A percentile compares a stretch with the other conserved stretches of the same genome.
Evolutionary conservation across 1,140 invertebrate species (phyloP).

Genomic region (Psix sp.): DNA sequence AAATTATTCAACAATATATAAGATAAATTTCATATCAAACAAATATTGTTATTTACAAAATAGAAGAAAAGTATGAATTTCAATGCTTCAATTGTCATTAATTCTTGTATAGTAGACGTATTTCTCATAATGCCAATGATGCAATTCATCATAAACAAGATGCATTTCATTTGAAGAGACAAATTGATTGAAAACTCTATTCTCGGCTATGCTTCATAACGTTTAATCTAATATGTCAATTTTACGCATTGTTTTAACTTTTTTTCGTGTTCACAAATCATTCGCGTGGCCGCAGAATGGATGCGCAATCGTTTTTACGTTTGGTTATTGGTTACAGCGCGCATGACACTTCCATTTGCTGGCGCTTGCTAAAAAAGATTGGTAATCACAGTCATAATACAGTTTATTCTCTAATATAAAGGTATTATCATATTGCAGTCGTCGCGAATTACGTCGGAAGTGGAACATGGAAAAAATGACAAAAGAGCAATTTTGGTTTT

Average conservation of each 20-base stretch:
- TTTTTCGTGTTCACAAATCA: constrained; percentile 53
- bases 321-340: constrained; percentile 54
- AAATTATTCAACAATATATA: too few species aligned
- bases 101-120: too few species aligned
- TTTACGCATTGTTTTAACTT: constrained; percentile 52
- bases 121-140: too few species aligned
- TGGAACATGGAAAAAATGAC: background rate
- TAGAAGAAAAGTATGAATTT: too few species aligned
- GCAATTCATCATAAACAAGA: constrained; percentile 39
- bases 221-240: constrained; percentile 57
- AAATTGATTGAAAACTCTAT: constrained; percentile 52
- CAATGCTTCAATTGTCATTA: too few species aligned
- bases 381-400: constrained; percentile 24
- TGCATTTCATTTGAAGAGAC: constrained; percentile 45
- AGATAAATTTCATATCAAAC: too few species aligned
- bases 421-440: background rate
- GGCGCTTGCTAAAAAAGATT: constrained; percentile 36
- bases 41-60: too few species aligned
- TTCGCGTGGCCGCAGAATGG: constrained; percentile 43
- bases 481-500: background rate
- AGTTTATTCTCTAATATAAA: constrained; percentile 1
- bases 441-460: background rate
- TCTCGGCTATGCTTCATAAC: constrained; percentile 27
- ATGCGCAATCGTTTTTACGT: constrained; percentile 48
- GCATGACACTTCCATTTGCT: constrained; percentile 60